Evolutionary conservation across 2,797 vertebrate genomes (phyloP).

Genomic region (Lepus oiostolus): DNA sequence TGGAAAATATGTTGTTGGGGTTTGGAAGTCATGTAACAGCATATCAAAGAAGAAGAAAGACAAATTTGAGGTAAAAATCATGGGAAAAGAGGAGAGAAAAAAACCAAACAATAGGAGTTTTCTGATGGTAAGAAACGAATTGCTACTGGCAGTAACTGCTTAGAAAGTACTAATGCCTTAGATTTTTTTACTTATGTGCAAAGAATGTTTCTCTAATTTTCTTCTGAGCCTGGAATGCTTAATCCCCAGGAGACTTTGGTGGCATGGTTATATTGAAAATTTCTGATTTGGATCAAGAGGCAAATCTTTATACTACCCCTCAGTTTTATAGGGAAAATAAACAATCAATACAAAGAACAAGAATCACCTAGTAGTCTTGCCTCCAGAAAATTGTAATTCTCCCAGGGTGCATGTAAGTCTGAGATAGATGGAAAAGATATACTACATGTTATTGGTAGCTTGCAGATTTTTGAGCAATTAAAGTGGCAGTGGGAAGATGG

Average conservation of each 20-base stretch:
- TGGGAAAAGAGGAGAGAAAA: neutral
- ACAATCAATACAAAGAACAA: neutral
- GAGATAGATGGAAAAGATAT: neutral
- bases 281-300: neutral
- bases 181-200: neutral
- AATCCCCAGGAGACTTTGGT: neutral
- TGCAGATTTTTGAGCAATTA: neutral
- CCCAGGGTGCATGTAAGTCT: neutral
- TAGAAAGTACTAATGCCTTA: neutral
- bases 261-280: neutral
- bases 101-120: neutral
- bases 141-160: neutral
- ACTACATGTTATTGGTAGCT: neutral
- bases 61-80: neutral
- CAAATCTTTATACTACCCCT: neutral
- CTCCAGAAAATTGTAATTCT: neutral
- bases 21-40: neutral
- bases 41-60: neutral
- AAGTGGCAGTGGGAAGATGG: neutral
- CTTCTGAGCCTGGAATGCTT: neutral
- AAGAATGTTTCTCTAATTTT: neutral
- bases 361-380: neutral
- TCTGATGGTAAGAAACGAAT: neutral
- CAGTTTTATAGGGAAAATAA: neutral
- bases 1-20: neutral